phyloP scores from a whole-genome alignment of 2,888 invertebrate genomes.

The Hypomecis atomaria region DNA sequence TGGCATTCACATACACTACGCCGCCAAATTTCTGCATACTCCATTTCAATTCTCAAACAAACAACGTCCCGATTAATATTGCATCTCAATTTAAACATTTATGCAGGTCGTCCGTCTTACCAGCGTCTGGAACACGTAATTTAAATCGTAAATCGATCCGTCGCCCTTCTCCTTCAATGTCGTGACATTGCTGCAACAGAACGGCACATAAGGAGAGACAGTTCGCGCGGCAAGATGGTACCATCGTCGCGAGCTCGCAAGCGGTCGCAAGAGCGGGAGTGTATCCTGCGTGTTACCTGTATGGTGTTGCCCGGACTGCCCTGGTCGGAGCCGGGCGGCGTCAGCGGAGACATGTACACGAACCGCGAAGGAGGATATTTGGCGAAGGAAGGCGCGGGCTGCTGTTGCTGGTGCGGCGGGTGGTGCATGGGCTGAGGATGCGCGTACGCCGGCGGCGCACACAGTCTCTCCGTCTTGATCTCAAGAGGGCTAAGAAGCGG shows the following conservation, averaged over 20 bases:
- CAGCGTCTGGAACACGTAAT: slow-evolving; percentile 44
- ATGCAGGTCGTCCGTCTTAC: slow-evolving; percentile 48
- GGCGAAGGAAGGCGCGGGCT: slow-evolving; percentile 67
- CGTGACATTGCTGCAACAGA: slow-evolving; percentile 49
- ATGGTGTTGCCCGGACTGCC: slow-evolving; percentile 91
- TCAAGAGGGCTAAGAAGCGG: slow-evolving; percentile 91
- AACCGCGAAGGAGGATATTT: slow-evolving; percentile 78
- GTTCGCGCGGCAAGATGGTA: slow-evolving; percentile 75
- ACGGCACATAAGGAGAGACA: slow-evolving; percentile 40
- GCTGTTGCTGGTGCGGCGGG: slow-evolving; percentile 68
- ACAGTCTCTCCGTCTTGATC: slow-evolving; percentile 90
- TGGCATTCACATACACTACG: slow-evolving; percentile 36
- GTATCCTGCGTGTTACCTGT: slow-evolving; percentile 68
- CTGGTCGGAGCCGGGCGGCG: slow-evolving; percentile 95
- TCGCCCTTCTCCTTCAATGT: slow-evolving; percentile 39
- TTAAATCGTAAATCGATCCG: slow-evolving; percentile 43
- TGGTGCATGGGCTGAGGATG: slow-evolving; percentile 66
- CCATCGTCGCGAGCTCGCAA: slow-evolving; percentile 64
- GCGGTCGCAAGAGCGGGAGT: slow-evolving; percentile 60
- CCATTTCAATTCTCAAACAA: neutral
- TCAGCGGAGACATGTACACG: slow-evolving; percentile 93
- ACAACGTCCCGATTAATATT: slow-evolving; percentile 22
- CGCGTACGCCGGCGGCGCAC: slow-evolving; percentile 83
- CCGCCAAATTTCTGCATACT: neutral
- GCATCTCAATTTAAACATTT: slow-evolving; percentile 44